Evolutionary conservation across 2,888 invertebrate genomes (phyloP), one percentile per base, ranked within the genome.

Genomic region (Cryptus armator): DNA sequence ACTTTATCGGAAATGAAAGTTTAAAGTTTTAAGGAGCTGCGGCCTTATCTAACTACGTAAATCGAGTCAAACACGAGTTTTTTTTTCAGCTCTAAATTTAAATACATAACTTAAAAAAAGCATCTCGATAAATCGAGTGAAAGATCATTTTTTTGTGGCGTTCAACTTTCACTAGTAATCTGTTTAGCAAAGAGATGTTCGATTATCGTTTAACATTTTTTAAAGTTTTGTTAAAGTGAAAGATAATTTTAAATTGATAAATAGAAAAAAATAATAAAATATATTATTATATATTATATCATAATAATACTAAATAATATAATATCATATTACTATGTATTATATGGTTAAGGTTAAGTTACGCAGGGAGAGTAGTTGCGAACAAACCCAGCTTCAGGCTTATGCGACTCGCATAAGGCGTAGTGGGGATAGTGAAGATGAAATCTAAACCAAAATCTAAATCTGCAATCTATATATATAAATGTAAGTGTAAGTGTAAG

Each of bases 1-100:
- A 12, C 9, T 62, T 62, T 62, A 32, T 62, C 59, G 59, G 29
- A 62, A 62, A 62, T n/a, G 59, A 62, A 62, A 62, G 59, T 62
- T 62, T 5, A 6, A 32, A n/a, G 32, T n/a, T 0, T 12, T 4
- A 62, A 29, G 59, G 29, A 29, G 24, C 4, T 24, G 29, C 29
- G 14, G 59, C 59, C n/a, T 62, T 32, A 32, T 62, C 59, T 7
- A 7, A 32, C 24, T 32, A n/a, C 14, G 59, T 29, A n/a, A 62
- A 62, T 62, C 59, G 59, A 6, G 5, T 2, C 32, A 7, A 14
- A 7, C 14, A 29, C 29, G 29, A 32, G 29, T n/a, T 62, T 62
- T 6, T 6, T 14, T 37, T 37, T 7, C 29, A n/a, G 14, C n/a
- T 24, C 6, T 12, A 12, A 24, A 14, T 62, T 7, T 29, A 29